These are phyloP conservation scores for Neuroscelio doddi DNA, from an alignment of 2,888 invertebrate species.

Conservation along the genomic window DNA sequence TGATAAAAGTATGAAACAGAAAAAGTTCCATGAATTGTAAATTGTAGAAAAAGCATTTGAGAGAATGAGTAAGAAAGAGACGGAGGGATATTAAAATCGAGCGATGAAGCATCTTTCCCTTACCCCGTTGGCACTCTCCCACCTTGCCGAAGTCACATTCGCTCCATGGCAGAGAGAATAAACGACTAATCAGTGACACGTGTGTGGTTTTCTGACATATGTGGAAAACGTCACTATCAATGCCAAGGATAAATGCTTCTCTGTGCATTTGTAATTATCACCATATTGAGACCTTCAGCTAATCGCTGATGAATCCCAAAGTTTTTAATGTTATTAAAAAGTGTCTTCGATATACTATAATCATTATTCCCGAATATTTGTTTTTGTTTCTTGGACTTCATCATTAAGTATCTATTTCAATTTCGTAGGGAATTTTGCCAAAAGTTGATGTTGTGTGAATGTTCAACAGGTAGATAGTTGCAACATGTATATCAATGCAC, in stretches of 20 bases:
- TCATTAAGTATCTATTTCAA: conserved; percentile 36
- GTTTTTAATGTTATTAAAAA: no score
- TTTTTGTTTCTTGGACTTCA: no score
- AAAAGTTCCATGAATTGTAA: no score
- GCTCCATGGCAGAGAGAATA: not conserved
- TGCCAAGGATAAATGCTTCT: conserved; percentile 20
- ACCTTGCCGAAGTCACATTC: not conserved
- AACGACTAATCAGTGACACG: conserved; percentile 18
- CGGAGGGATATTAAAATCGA: not conserved
- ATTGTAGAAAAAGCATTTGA: no score
- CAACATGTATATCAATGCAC: no score
- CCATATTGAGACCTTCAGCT: no score
- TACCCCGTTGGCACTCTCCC: not conserved
- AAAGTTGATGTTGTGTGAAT: conserved; percentile 20
- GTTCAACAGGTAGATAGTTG: conserved; percentile 28
- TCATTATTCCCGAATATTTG: conserved; percentile 21
- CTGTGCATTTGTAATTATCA: not conserved
- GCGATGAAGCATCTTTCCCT: not conserved
- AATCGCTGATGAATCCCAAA: no score
- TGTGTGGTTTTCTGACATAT: conserved; percentile 17
- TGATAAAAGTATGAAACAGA: no score
- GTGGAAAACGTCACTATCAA: conserved; percentile 24
- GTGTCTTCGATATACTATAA: no score
- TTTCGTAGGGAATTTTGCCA: conserved; percentile 20
- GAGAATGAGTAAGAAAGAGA: no score